These are phyloP conservation scores for Kryptopterus vitreolus DNA, from an alignment of 2,797 vertebrate species.

Conservation along the genomic window DNA sequence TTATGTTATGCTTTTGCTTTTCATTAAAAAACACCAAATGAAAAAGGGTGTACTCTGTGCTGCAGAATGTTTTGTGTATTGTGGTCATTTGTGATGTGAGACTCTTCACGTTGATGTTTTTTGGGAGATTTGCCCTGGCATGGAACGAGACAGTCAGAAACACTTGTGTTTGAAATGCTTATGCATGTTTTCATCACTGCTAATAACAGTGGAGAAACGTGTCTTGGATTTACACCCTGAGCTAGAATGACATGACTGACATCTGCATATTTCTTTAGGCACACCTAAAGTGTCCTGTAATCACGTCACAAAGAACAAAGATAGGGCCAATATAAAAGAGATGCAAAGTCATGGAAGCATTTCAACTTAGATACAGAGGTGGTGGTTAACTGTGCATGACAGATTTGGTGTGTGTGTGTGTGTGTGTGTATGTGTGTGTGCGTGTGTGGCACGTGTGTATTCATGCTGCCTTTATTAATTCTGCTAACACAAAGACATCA, in stretches of 20 bases:
- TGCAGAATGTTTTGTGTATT: not conserved
- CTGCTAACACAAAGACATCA: constrained; percentile 80
- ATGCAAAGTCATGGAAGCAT: constrained; percentile 12
- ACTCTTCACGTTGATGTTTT: constrained; percentile 4
- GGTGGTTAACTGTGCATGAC: constrained; percentile 57
- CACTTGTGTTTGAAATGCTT: constrained; percentile 1
- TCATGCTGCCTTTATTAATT: constrained; percentile 66
- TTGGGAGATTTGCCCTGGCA: constrained; percentile 2
- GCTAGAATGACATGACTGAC: constrained; percentile 11
- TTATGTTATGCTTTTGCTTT: not conserved
- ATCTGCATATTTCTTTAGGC: not conserved
- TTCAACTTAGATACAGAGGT: constrained; percentile 58
- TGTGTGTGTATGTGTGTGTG: constrained; percentile 14
- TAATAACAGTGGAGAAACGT: not conserved
- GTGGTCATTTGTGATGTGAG: not conserved
- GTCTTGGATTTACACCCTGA: not conserved
- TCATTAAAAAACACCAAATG: not conserved
- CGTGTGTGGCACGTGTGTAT: constrained; percentile 40
- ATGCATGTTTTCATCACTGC: not conserved
- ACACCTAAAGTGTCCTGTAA: not conserved
- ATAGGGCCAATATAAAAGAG: not conserved
- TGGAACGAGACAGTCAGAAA: not conserved
- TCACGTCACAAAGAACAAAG: not conserved
- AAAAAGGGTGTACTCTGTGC: not conserved
- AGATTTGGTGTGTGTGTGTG: constrained; percentile 22